Percentiles rank a stretch among this genome's conserved stretches.
These are phyloP conservation scores for Imbricaverruca yamaguchii DNA, from an alignment of 2,888 invertebrate genomes.

Conservation along the genomic window DNA sequence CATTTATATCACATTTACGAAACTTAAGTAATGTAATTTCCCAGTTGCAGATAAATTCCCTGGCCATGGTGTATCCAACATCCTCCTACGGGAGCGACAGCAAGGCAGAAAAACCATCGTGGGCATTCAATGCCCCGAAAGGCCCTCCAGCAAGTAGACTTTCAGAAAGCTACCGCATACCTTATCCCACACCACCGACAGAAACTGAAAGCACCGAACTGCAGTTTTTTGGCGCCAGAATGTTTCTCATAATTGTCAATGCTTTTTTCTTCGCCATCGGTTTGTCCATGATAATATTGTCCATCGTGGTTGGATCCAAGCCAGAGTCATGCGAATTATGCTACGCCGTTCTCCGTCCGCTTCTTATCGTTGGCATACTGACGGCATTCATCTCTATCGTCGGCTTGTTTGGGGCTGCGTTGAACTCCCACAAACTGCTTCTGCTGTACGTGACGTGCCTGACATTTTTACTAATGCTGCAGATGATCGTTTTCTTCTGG, in stretches of 20 bases:
- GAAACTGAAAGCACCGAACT: too few relatives aligned
- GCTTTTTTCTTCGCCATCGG: not conserved
- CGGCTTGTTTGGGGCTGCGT: not conserved
- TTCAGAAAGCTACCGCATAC: not conserved
- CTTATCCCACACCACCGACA: not conserved
- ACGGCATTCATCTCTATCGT: not conserved
- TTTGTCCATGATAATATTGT: not conserved
- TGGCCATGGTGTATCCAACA: too few relatives aligned
- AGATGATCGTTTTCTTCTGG: constrained; percentile 4
- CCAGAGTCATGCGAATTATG: not conserved
- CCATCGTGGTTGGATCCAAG: not conserved
- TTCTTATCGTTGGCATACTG: not conserved
- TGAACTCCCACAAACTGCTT: not conserved
- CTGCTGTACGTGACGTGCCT: not conserved
- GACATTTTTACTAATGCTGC: not conserved
- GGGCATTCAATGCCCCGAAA: not conserved
- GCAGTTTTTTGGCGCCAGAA: not conserved
- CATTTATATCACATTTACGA: too few relatives aligned
- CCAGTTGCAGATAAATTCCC: too few relatives aligned
- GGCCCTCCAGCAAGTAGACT: not conserved
- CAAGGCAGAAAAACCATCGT: not conserved
- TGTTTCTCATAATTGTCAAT: not conserved
- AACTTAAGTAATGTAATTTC: too few relatives aligned
- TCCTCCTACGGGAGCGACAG: not conserved
- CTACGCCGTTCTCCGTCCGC: not conserved